These are phyloP conservation scores for Melanotaenia pygmaea DNA, from an alignment of 2,797 vertebrate species.

Conservation along the genomic window DNA sequence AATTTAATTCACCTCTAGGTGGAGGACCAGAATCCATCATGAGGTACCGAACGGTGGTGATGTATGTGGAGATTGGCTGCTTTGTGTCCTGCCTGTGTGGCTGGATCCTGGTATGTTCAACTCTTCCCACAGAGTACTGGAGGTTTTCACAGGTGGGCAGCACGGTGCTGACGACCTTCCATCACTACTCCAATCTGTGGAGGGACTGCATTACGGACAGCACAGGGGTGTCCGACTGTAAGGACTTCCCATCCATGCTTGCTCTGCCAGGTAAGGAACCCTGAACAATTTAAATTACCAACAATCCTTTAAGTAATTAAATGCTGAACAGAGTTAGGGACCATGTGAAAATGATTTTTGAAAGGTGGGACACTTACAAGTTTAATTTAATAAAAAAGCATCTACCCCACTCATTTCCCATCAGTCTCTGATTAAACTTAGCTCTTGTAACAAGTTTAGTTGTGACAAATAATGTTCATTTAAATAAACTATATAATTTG, in stretches of 20 bases:
- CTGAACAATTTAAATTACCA: background rate
- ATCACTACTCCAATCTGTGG: constrained; percentile 86
- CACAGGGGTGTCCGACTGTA: constrained; percentile 85
- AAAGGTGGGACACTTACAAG: background rate
- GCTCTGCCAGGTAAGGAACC: constrained; percentile 75
- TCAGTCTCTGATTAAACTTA: too few species aligned
- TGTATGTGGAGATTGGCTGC: constrained; percentile 84
- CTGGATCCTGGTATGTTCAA: constrained; percentile 85
- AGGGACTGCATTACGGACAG: constrained; percentile 84
- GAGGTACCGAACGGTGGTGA: constrained; percentile 71
- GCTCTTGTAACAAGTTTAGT: background rate
- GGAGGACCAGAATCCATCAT: constrained; percentile 43
- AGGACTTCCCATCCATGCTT: constrained; percentile 84
- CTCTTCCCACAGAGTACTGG: constrained; percentile 85
- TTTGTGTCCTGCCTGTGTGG: constrained; percentile 81
- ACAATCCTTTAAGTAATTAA: background rate
- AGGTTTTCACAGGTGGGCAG: constrained; percentile 78
- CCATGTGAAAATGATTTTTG: background rate
- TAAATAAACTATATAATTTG: background rate
- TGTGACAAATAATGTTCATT: background rate
- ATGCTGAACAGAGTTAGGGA: background rate
- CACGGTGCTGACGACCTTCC: constrained; percentile 78
- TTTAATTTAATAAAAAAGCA: background rate
- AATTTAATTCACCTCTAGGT: background rate
- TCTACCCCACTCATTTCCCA: background rate